These are phyloP conservation scores for Lophura nycthemera DNA, from an alignment of 2,113 vertebrate species.

Conservation along the genomic window DNA sequence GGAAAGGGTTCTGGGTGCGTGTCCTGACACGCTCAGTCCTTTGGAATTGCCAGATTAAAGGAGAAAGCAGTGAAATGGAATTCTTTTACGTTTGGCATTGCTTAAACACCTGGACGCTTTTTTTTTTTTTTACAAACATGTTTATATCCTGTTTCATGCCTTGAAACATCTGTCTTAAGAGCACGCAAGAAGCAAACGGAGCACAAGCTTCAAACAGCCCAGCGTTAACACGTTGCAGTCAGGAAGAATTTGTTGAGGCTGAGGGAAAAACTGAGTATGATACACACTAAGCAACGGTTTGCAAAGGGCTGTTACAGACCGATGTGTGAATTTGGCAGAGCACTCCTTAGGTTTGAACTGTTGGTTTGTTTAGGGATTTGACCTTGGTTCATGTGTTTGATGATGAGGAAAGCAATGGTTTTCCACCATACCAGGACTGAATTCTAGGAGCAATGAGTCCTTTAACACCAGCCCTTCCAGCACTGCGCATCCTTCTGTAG, in stretches of 20 bases:
- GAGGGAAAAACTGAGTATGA: neutral
- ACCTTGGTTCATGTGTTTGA: neutral
- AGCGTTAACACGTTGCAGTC: neutral
- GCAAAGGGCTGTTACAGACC: neutral
- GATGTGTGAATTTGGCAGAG: neutral
- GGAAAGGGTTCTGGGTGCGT: conserved; percentile 68
- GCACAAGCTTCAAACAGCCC: neutral
- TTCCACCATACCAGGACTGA: neutral
- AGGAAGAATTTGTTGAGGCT: neutral
- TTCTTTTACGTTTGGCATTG: neutral
- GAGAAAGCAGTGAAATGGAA: neutral
- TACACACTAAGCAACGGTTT: neutral
- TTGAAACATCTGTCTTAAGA: conserved; percentile 30
- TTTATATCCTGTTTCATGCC: neutral
- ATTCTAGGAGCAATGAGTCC: neutral
- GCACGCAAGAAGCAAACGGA: conserved; percentile 22
- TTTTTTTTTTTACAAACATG: neutral
- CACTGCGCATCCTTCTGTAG: neutral
- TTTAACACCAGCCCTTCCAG: neutral
- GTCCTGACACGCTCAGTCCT: conserved; percentile 52
- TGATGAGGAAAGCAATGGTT: neutral
- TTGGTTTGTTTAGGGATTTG: neutral
- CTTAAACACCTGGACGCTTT: neutral
- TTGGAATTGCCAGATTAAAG: conserved; percentile 7
- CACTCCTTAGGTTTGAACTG: neutral